A percentile compares a stretch with the other conserved stretches of the same genome.
These are phyloP conservation scores for Brachystomella parvula DNA, from an alignment of 1,140 invertebrate species.

Conservation along the genomic window DNA sequence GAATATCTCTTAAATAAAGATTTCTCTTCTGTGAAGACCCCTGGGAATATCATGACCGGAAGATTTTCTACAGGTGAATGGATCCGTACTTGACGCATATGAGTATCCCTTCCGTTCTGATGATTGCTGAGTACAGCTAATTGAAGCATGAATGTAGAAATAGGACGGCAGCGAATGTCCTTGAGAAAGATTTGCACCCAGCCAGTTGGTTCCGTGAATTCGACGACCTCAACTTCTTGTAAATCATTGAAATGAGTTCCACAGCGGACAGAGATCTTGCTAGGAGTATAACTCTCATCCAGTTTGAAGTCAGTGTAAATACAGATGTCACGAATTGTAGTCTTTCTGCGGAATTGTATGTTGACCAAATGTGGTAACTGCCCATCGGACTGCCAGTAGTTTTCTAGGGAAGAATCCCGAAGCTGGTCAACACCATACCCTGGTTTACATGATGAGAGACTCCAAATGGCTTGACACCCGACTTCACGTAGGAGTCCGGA, in stretches of 20 bases:
- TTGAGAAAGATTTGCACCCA: constrained; percentile 92
- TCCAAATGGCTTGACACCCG: constrained; percentile 94
- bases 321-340: constrained; percentile 87
- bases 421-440: constrained; percentile 97
- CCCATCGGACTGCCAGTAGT: constrained; percentile 99
- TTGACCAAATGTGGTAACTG: constrained; percentile 95
- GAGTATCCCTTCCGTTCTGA: constrained; percentile 96
- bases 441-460: constrained; percentile 94
- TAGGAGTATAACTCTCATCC: constrained; percentile 98
- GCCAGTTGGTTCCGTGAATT: constrained; percentile 86
- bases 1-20: constrained; percentile 30
- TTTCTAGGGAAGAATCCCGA: constrained; percentile 87
- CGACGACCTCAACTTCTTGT: constrained; percentile 92
- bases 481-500: constrained; percentile 76
- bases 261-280: constrained; percentile 85
- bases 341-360: constrained; percentile 94
- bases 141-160: constrained; percentile 93
- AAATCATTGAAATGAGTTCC: constrained; percentile 96
- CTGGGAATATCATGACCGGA: constrained; percentile 53
- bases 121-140: constrained; percentile 96
- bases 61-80: constrained; percentile 81
- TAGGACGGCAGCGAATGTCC: constrained; percentile 75
- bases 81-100: constrained; percentile 93
- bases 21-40: constrained; percentile 26
- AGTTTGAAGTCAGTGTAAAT: constrained; percentile 96